Percentiles rank a stretch among this genome's conserved stretches.
Conservation (phyloP, 1,140 invertebrate genomes). For the Varroa destructor region DNA sequence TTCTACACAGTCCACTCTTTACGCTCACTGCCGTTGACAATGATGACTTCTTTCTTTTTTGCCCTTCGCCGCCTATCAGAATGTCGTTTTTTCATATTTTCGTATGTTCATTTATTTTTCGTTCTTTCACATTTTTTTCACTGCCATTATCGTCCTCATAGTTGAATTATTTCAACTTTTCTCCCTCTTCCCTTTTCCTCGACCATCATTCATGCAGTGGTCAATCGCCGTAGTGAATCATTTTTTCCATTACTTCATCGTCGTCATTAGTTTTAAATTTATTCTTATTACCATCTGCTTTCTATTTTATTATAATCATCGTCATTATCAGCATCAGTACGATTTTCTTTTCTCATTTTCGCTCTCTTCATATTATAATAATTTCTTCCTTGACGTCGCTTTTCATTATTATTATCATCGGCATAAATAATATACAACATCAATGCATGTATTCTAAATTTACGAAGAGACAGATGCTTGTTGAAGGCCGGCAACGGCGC, state of each 20-base stretch:
- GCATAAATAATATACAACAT: conserved; percentile 28
- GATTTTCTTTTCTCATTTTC: background rate
- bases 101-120: too few species aligned
- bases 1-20: too few species aligned
- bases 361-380: background rate
- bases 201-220: background rate
- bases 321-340: background rate
- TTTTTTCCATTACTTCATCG: conserved; percentile 8
- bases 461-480: conserved; percentile 28
- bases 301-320: background rate
- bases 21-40: too few species aligned
- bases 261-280: background rate
- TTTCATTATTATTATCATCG: background rate
- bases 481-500: background rate
- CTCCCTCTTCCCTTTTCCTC: background rate
- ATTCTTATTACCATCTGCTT: background rate
- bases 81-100: too few species aligned
- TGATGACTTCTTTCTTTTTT: too few species aligned
- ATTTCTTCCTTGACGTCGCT: background rate
- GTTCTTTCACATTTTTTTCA: background rate
- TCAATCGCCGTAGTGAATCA: background rate
- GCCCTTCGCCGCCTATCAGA: too few species aligned
- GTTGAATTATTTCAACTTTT: background rate
- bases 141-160: background rate
- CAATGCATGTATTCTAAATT: conserved; percentile 27